Evolutionary conservation across 1,140 invertebrate genomes (phyloP).

Genomic region (Ericerus pela): DNA sequence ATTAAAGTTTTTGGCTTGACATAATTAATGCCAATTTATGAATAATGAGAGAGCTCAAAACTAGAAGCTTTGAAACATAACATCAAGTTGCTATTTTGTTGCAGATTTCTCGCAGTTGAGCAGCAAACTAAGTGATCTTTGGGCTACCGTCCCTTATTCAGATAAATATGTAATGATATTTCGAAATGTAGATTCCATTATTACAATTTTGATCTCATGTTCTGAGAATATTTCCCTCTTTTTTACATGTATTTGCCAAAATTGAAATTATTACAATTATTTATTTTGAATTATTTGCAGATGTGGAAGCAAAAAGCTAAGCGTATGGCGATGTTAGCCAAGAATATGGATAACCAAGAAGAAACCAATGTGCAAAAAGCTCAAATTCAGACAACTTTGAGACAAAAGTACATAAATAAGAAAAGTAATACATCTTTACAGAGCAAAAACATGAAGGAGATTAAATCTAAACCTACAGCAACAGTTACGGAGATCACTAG

Average conservation of each 20-base stretch:
- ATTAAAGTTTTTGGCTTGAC: neutral
- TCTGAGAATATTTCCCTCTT: constrained; percentile 16
- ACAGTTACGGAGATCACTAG: too few species aligned
- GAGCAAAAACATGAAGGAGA: too few species aligned
- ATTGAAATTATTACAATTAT: neutral
- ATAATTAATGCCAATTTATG: neutral
- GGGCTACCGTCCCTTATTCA: constrained; percentile 51
- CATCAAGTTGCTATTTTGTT: constrained; percentile 27
- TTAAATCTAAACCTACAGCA: too few species aligned
- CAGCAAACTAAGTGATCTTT: constrained; percentile 64
- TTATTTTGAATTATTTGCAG: constrained; percentile 8
- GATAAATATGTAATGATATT: constrained; percentile 32
- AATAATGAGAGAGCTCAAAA: too few species aligned
- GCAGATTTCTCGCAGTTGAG: constrained; percentile 63
- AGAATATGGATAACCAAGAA: neutral
- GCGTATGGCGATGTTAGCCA: constrained; percentile 7
- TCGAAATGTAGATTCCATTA: too few species aligned
- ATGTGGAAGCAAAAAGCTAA: constrained; percentile 17
- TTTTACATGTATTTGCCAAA: neutral
- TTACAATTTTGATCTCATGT: too few species aligned
- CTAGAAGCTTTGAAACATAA: too few species aligned
- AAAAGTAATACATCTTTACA: too few species aligned
- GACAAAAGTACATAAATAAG: constrained; percentile 1
- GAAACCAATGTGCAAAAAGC: constrained; percentile 1
- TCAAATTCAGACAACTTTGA: neutral